phyloP scores from a whole-genome alignment of 2,797 vertebrate genomes.

The Sebastes paucispinis region DNA sequence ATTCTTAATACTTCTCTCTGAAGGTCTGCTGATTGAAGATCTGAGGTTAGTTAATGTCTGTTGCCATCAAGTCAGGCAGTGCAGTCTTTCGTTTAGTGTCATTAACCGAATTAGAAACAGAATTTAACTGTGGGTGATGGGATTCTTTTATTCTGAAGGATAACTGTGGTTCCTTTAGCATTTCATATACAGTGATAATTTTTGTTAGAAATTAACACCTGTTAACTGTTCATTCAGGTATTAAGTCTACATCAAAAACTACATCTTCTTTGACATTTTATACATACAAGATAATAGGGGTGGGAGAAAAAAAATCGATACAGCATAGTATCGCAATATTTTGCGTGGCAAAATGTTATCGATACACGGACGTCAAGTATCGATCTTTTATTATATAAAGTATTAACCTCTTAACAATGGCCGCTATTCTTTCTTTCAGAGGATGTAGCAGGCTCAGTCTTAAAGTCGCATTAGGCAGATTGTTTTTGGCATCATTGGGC shows the following conservation, averaged over 20 bases:
- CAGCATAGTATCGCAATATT: no score
- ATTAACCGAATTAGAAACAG: slow-evolving; percentile 69
- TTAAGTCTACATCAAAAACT: background rate
- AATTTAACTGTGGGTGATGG: slow-evolving; percentile 43
- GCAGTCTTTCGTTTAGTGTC: slow-evolving; percentile 49
- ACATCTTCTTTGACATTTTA: no score
- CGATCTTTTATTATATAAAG: no score
- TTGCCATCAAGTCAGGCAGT: slow-evolving; percentile 46
- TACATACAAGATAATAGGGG: no score
- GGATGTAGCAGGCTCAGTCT: no score
- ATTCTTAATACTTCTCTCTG: slow-evolving; percentile 47
- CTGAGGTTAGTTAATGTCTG: slow-evolving; percentile 60
- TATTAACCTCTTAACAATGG: no score
- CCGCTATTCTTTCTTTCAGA: no score
- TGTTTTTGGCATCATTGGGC: no score
- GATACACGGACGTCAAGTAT: no score
- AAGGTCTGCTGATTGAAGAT: slow-evolving; percentile 59
- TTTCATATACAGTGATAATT: slow-evolving; percentile 12
- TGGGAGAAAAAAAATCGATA: no score
- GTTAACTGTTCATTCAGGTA: slow-evolving; percentile 1
- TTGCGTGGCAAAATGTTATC: no score
- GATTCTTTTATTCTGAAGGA: slow-evolving; percentile 40
- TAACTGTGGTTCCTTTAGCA: slow-evolving; percentile 4
- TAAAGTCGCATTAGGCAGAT: no score
- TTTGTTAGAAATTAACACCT: slow-evolving; percentile 2